Evolutionary conservation across 2,797 vertebrate genomes (phyloP).

Genomic region (Phoebastria nigripes): DNA sequence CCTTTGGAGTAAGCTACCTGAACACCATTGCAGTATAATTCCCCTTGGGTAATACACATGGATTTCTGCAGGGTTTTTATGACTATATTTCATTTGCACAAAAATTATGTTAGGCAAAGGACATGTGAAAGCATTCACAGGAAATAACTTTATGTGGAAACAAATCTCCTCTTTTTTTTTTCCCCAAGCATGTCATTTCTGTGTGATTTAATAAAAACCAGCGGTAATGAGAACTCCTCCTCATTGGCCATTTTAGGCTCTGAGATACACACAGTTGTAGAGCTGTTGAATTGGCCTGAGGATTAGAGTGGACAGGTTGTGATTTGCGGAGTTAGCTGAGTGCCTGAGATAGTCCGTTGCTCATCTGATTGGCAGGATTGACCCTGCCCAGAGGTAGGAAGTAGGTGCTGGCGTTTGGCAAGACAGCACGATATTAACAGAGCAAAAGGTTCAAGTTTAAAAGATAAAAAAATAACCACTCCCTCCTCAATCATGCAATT

Average conservation of each 20-base stretch:
- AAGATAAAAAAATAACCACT: not conserved
- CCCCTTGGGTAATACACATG: not conserved
- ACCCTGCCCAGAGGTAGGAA: constrained; percentile 52
- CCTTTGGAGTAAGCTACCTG: not conserved
- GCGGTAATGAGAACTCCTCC: not conserved
- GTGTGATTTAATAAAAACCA: not conserved
- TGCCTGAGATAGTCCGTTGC: constrained; percentile 75
- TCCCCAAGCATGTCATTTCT: not conserved
- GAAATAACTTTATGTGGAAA: constrained; percentile 33
- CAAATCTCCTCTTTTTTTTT: not conserved
- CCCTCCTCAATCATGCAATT: not conserved
- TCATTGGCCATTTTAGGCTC: not conserved
- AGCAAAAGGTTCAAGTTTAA: not conserved
- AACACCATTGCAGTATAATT: not conserved
- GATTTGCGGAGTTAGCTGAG: constrained; percentile 80
- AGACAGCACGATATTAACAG: not conserved
- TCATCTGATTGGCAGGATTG: constrained; percentile 77
- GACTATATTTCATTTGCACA: not conserved
- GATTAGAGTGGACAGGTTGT: constrained; percentile 79
- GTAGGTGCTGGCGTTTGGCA: not conserved
- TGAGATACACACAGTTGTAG: not conserved
- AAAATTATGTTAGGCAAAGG: not conserved
- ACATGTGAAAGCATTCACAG: not conserved
- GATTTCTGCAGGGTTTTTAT: not conserved
- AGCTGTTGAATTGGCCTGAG: constrained; percentile 78